phyloP scores from a whole-genome alignment of 2,888 invertebrate genomes.

The Megamerina dolium region DNA sequence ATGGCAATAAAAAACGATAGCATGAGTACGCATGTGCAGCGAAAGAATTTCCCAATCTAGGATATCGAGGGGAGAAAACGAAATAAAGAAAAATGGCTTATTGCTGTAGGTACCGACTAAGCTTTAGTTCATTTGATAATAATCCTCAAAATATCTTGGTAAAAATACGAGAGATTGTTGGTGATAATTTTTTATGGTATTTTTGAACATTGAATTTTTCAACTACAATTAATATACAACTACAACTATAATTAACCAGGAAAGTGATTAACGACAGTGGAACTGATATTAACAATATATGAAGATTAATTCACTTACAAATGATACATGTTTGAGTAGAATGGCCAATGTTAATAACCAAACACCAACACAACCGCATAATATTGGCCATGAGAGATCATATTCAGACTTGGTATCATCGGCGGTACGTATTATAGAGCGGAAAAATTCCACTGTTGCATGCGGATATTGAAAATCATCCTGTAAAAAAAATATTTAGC shows the following conservation, averaged over 20 bases:
- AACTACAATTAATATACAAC: too few relatives aligned
- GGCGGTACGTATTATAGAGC: constrained; percentile 36
- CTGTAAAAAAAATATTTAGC: constrained; percentile 23
- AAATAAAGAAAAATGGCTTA: constrained; percentile 5
- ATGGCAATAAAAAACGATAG: constrained; percentile 33
- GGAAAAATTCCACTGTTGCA: constrained; percentile 42
- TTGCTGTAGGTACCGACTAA: background rate
- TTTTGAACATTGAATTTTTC: too few relatives aligned
- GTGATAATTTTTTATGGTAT: too few relatives aligned
- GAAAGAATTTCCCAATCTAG: constrained; percentile 42
- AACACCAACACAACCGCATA: constrained; percentile 29
- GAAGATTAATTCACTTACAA: too few relatives aligned
- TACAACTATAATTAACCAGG: too few relatives aligned
- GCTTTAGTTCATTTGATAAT: too few relatives aligned
- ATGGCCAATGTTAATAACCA: constrained; percentile 35
- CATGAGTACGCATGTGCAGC: constrained; percentile 37
- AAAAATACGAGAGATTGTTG: too few relatives aligned
- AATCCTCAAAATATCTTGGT: too few relatives aligned
- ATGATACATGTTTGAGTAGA: constrained; percentile 32
- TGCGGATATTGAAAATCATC: constrained; percentile 29
- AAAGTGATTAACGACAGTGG: too few relatives aligned
- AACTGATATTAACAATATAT: too few relatives aligned
- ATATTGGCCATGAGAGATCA: constrained; percentile 34
- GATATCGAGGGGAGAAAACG: constrained; percentile 10
- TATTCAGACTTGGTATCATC: constrained; percentile 21